Base-by-base conservation (phyloP, 2,797 vertebrate species). In the Karalla daura region DNA sequence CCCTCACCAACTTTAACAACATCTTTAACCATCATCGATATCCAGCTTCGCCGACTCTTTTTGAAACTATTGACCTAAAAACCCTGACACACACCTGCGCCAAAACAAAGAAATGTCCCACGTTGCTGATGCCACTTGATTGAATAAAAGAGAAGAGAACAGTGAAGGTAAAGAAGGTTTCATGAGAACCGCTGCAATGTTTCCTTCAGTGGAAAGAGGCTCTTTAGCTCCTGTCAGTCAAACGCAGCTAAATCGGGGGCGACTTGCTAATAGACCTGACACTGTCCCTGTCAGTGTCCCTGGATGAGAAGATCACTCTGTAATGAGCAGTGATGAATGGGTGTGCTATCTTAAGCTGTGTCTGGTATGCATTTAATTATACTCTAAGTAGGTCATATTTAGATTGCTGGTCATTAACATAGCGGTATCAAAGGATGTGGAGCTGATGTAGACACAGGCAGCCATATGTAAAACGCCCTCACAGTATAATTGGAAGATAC, bases 341-440 rank as follows among this genome's bases (percentile, higher is more conserved):
- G 30, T 21, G 5, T 23, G 21, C 7, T 37, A 41, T 54, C 39
- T 25, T 11, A 63, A 76, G 73, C 62, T 39, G 24, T 15, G 52
- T 21, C 46, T 24, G 20, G 20, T 54, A 47, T 74, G n/a, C n/a
- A n/a, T n/a, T n/a, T n/a, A n/a, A 65, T 71, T 65, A 54, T 12
- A 5, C 21, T 37, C 28, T 20, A 63, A 47, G 15, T 21, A 46
- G 69, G 65, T 68, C 69, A 74, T 66, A 49, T 73, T 40, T 69
- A 8, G 46, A 52, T 18, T n/a, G 15, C 12, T 30, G 49, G 59
- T 67, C 56, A 60, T 75, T 77, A 80, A 53, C 52, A 69, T 25
- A 17, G 40, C 13, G 5, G 32, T 63, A 74, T 74, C 72, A 71
- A 78, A 81, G 69, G 55, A 55, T 76, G 10, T 53, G 35, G 6